Evolutionary conservation across 2,113 vertebrate genomes (phyloP).

Genomic region (Salvator merianae): DNA sequence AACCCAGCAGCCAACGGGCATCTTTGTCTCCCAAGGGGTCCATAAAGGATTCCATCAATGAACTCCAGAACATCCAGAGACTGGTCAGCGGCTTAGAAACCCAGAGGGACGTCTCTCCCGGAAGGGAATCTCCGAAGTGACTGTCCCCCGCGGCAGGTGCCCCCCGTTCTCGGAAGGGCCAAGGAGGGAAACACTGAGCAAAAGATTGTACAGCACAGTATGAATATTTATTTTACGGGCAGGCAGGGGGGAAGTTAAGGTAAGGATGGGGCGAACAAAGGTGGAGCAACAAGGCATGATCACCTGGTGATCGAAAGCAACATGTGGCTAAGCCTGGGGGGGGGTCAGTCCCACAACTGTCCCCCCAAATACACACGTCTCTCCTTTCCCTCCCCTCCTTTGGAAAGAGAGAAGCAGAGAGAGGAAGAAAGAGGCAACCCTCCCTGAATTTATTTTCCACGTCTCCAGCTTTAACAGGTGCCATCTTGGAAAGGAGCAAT

Average conservation of each 20-base stretch:
- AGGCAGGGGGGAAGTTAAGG: slow-evolving; percentile 46
- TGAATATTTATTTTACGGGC: slow-evolving; percentile 80
- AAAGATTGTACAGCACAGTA: slow-evolving; percentile 86
- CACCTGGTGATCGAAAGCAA: too few species aligned
- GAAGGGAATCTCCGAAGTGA: slow-evolving; percentile 92
- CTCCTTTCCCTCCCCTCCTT: too few species aligned
- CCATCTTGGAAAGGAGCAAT: not conserved
- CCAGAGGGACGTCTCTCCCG: slow-evolving; percentile 86
- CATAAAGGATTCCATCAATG: slow-evolving; percentile 92
- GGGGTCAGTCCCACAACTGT: not conserved
- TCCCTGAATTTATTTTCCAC: too few species aligned
- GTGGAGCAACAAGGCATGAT: not conserved
- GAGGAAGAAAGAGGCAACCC: not conserved
- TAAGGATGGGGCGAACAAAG: fast-evolving
- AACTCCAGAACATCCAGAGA: slow-evolving; percentile 98
- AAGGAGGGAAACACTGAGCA: slow-evolving; percentile 72
- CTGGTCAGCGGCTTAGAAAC: slow-evolving; percentile 96
- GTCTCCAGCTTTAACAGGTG: not conserved
- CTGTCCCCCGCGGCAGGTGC: slow-evolving; percentile 59
- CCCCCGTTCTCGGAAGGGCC: slow-evolving; percentile 66
- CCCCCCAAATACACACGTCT: not conserved
- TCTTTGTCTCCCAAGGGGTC: slow-evolving; percentile 85
- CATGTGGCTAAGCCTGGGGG: not conserved
- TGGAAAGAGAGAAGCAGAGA: not conserved
- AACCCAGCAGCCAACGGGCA: slow-evolving; percentile 73